Conservation (phyloP, 2,113 vertebrate species). For the Laterallus jamaicensis region DNA sequence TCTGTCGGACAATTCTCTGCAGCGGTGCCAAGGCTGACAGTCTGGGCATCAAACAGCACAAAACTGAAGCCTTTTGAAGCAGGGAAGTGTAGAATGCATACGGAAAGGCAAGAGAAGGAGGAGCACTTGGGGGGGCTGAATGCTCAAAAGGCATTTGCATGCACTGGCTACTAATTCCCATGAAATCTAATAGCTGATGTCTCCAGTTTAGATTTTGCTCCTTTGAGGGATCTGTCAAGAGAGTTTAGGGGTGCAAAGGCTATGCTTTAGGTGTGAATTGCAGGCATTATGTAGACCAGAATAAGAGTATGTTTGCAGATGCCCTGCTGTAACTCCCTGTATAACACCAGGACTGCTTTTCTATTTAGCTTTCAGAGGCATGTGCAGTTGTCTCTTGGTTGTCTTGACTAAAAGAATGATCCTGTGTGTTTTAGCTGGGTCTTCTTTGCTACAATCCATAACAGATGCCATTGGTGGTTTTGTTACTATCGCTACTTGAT, state of each 20-base stretch:
- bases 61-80: background rate
- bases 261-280: background rate
- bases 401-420: conserved; percentile 31
- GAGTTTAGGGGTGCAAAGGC: background rate
- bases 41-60: background rate
- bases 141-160: background rate
- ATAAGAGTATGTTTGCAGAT: background rate
- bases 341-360: background rate
- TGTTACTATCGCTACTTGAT: conserved; percentile 35
- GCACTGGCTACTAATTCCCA: background rate
- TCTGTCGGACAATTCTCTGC: background rate
- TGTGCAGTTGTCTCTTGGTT: background rate
- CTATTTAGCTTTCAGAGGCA: background rate
- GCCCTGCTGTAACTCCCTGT: background rate
- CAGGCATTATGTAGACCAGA: background rate
- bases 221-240: background rate
- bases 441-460: conserved; percentile 49
- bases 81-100: background rate
- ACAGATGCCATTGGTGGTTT: conserved; percentile 55
- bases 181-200: background rate
- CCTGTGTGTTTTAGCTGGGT: conserved; percentile 42
- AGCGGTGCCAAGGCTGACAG: background rate
- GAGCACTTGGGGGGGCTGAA: background rate
- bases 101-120: background rate
- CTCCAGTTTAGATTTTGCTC: background rate